These are phyloP conservation scores for Diogma glabrata DNA, from an alignment of 2,888 invertebrate genomes.

Conservation along the genomic window DNA sequence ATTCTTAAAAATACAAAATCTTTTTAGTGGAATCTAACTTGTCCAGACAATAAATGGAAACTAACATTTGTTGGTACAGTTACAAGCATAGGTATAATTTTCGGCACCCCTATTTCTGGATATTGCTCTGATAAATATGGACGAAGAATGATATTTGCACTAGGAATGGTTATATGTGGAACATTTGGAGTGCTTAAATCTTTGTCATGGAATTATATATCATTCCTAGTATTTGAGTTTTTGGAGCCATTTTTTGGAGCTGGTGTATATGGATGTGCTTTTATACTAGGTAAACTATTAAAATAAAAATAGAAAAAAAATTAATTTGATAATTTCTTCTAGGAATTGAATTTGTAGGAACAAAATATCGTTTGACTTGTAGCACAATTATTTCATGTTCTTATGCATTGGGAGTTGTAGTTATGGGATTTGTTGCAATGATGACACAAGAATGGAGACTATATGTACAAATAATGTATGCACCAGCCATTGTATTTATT, in stretches of 20 bases:
- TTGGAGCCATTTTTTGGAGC: constrained; percentile 4
- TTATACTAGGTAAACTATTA: constrained; percentile 7
- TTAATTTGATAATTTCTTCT: background rate
- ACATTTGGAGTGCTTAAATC: background rate
- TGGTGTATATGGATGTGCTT: background rate
- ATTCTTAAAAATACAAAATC: no score
- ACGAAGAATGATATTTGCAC: background rate
- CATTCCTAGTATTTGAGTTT: background rate
- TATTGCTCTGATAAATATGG: constrained; percentile 6
- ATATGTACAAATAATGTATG: background rate
- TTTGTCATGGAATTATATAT: background rate
- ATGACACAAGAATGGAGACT: background rate
- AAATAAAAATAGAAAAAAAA: no score
- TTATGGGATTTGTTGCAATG: constrained; percentile 1
- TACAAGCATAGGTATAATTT: background rate
- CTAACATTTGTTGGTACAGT: background rate
- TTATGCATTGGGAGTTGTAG: background rate
- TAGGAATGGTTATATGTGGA: background rate
- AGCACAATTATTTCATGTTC: background rate
- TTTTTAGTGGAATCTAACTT: no score
- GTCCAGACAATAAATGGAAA: constrained; percentile 1
- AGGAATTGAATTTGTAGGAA: background rate
- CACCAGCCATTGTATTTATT: background rate
- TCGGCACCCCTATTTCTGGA: background rate
- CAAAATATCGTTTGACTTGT: background rate